phyloP scores from a whole-genome alignment of 1,140 invertebrate species.

The Heliconius congener region DNA sequence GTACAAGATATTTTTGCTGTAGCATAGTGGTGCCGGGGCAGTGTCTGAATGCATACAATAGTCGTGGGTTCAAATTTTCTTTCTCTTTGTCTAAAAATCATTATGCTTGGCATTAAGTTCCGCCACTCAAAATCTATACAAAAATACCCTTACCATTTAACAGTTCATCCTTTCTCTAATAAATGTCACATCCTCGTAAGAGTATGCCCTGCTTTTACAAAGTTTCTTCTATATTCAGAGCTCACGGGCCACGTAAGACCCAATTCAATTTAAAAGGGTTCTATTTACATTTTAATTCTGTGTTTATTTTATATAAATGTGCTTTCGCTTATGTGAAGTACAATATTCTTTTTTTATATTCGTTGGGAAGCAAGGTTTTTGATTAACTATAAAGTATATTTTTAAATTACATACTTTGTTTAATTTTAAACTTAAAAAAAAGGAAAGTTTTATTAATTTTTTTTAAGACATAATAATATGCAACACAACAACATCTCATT shows the following conservation, averaged over 20 bases:
- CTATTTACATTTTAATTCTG: constrained; percentile 19
- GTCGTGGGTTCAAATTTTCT: too few species aligned
- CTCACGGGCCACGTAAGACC: constrained; percentile 18
- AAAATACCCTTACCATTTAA: neutral
- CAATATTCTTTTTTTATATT: constrained; percentile 1
- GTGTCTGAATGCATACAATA: too few species aligned
- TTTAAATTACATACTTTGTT: too few species aligned
- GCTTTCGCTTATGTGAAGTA: neutral
- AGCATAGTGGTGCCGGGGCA: too few species aligned
- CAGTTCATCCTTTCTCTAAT: neutral
- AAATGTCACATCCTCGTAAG: constrained; percentile 23
- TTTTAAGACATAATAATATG: too few species aligned
- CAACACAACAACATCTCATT: too few species aligned
- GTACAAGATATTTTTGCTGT: too few species aligned
- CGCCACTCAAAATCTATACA: neutral
- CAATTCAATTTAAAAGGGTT: constrained; percentile 28
- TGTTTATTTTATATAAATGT: constrained; percentile 16
- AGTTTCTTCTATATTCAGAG: constrained; percentile 27
- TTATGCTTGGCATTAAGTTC: too few species aligned
- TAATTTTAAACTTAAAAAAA: too few species aligned
- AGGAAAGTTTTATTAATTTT: too few species aligned
- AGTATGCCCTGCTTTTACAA: constrained; percentile 1
- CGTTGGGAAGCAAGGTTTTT: neutral
- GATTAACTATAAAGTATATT: too few species aligned
- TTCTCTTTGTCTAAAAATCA: too few species aligned